Percentiles rank a stretch among this genome's conserved stretches.
Conservation (phyloP, 2,888 invertebrate genomes). For the Tanytarsus gracilentus region DNA sequence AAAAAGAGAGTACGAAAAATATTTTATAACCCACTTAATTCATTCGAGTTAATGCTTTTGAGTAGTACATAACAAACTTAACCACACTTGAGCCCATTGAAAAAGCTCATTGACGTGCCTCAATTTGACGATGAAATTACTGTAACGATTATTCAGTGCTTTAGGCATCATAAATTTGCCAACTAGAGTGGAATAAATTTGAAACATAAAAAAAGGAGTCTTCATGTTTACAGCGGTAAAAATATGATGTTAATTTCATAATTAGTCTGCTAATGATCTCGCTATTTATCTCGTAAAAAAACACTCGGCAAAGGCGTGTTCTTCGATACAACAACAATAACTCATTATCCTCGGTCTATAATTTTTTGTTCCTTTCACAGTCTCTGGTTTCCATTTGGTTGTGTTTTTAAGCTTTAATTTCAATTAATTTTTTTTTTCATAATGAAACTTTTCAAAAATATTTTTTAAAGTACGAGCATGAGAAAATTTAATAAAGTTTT, state of each 20-base stretch:
- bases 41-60: too few relatives aligned
- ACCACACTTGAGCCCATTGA: too few relatives aligned
- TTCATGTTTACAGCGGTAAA: not conserved
- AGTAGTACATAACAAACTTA: not conserved
- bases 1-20: too few relatives aligned
- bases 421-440: too few relatives aligned
- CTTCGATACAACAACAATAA: conserved; percentile 9
- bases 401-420: too few relatives aligned
- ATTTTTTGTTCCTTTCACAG: not conserved
- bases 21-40: too few relatives aligned
- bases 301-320: conserved; percentile 13
- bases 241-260: conserved; percentile 24
- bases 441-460: too few relatives aligned
- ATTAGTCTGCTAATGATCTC: conserved; percentile 23
- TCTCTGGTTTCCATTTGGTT: too few relatives aligned
- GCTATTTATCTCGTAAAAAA: too few relatives aligned
- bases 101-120: too few relatives aligned
- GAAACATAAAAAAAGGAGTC: not conserved
- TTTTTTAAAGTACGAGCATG: too few relatives aligned
- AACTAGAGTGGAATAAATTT: not conserved
- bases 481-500: too few relatives aligned
- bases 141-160: not conserved
- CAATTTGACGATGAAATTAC: conserved; percentile 4
- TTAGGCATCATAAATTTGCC: conserved; percentile 10
- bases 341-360: not conserved